Conservation (phyloP, 2,797 vertebrate genomes). For the Phaenicophaeus curvirostris region DNA sequence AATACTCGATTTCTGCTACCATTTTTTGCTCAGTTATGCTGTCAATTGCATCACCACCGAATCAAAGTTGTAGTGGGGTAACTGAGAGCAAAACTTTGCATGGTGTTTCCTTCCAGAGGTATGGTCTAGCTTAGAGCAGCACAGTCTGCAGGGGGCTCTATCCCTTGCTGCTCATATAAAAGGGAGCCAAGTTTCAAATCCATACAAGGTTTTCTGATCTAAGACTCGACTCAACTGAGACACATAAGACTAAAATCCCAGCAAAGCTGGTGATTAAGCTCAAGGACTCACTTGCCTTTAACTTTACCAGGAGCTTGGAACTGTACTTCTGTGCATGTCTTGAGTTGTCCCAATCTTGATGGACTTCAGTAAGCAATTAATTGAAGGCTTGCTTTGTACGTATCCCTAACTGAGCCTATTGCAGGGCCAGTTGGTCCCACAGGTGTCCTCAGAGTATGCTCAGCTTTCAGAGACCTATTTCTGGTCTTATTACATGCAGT, state of each 20-base stretch:
- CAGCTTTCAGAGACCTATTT: background rate
- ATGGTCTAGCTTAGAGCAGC: background rate
- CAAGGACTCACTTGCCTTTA: background rate
- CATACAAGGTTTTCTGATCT: background rate
- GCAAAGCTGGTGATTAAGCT: background rate
- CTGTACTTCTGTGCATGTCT: background rate
- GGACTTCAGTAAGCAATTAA: background rate
- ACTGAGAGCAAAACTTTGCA: background rate
- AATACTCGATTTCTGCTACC: background rate
- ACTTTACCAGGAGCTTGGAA: background rate
- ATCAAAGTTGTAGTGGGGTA: background rate
- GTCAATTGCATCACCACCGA: rapidly evolving
- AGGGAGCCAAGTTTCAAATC: background rate
- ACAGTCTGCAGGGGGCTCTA: background rate
- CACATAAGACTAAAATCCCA: background rate
- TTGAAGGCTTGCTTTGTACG: background rate
- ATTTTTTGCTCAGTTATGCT: background rate
- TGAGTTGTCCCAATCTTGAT: background rate
- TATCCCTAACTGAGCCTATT: background rate
- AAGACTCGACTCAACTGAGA: background rate
- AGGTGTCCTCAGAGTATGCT: background rate
- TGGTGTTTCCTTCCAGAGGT: background rate
- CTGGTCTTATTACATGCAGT: background rate
- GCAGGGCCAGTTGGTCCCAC: background rate
- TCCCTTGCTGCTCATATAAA: background rate